Base-by-base conservation (phyloP, 2,888 invertebrate genomes). In the Archips crataeganus region DNA sequence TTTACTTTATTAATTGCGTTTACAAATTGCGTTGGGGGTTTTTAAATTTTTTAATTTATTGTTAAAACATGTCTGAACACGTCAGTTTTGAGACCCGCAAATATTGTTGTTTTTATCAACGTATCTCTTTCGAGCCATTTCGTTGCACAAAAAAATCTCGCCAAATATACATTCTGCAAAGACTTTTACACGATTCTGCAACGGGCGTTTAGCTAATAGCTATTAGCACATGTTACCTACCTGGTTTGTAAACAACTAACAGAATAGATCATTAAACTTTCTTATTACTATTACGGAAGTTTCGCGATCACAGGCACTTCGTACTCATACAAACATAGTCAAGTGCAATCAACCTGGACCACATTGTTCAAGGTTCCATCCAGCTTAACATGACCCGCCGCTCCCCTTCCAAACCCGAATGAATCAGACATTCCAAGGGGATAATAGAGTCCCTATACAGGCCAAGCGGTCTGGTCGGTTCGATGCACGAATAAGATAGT, bases 291-390 rank as follows among this genome's bases (percentile, higher is more conserved):
- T 84, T 80, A 85, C 89, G 90, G 90, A 90, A 90, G 90, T 87
- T 81, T 79, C 77, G 81, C 79, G 77, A 47, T 72, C 77, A 85
- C 83, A 81, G 82, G 81, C 82, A 86, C 84, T 45, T 83, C 84
- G 87, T 89, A 89, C 88, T 88, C 88, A 88, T 57, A 57, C 57
- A 54, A 23, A 57, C 57, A 32, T 82, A 87, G 87, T 83, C 87
- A 87, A 87, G 91, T 89, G 91, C 90, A 88, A 92, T 93, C 90
- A 90, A 91, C 90, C 90, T 87, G 89, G 89, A 92, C 89, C 84
- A 86, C 84, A 92, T 93, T 93, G 93, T 93, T 91, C 73, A 69
- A 77, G 69, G 76, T 76, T 74, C 74, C 71, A 70, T 57, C 88
- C 83, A 84, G 63, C 70, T 47, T 77, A 78, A 71, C 77, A 70